Evolutionary conservation across 2,113 vertebrate genomes (phyloP).

Genomic region (Neolamprologus cancellatus): DNA sequence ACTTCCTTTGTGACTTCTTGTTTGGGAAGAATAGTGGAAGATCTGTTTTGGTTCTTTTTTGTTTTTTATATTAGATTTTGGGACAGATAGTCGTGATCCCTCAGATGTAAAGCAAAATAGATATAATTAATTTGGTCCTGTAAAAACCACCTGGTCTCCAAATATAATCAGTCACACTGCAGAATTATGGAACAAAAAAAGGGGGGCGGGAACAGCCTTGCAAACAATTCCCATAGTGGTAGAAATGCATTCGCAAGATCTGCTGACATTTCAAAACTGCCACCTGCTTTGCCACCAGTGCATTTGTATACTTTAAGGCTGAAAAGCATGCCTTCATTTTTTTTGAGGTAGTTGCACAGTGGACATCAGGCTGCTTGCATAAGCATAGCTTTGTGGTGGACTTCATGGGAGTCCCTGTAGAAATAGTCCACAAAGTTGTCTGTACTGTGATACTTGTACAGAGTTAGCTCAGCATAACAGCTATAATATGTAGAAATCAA

Average conservation of each 20-base stretch:
- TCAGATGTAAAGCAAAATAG: background rate
- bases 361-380: background rate
- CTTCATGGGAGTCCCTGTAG: background rate
- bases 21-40: background rate
- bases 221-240: constrained; percentile 22
- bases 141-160: constrained; percentile 21
- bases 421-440: background rate
- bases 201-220: background rate
- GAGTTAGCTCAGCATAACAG: background rate
- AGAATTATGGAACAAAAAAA: constrained; percentile 13
- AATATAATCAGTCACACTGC: constrained; percentile 16
- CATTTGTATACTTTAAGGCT: constrained; percentile 3
- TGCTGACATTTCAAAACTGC: constrained; percentile 25
- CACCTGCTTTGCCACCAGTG: constrained; percentile 12
- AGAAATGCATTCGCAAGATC: background rate
- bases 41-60: background rate
- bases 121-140: background rate
- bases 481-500: background rate
- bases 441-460: background rate
- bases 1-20: background rate
- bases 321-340: background rate
- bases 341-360: background rate
- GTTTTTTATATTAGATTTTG: background rate
- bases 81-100: background rate
- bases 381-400: background rate